A percentile compares a stretch with the other conserved stretches of the same genome.
phyloP scores from a whole-genome alignment of 2,113 vertebrate species.

The Sylvilagus bachmani region DNA sequence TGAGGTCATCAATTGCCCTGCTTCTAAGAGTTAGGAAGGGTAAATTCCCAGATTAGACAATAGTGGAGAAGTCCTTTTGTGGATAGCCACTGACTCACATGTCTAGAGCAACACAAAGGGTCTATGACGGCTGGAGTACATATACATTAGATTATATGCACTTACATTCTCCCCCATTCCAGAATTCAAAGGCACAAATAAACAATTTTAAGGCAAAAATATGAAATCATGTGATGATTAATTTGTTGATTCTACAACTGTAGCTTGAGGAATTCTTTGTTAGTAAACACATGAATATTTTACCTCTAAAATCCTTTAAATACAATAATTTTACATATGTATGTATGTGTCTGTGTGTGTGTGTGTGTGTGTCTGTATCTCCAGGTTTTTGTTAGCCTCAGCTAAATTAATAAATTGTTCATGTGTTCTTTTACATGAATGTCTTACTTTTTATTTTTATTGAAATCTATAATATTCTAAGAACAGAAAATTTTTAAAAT shows the following conservation, averaged over 20 bases:
- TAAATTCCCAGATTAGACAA: background rate
- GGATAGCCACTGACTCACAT: background rate
- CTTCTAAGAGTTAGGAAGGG: background rate
- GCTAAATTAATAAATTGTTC: background rate
- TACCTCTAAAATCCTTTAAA: background rate
- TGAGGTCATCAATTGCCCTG: background rate
- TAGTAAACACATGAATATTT: background rate
- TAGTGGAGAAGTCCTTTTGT: background rate
- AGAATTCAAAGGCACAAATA: background rate
- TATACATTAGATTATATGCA: background rate
- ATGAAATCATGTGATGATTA: background rate
- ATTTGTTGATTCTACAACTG: background rate
- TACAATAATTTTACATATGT: background rate
- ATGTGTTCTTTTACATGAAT: background rate
- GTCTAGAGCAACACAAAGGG: background rate
- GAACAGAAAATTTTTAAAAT: background rate
- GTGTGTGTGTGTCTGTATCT: background rate
- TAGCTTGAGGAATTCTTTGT: background rate
- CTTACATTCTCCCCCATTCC: background rate
- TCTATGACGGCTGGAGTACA: background rate
- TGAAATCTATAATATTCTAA: background rate
- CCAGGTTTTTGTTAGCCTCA: background rate
- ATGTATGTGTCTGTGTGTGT: too few species aligned
- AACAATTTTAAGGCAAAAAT: background rate
- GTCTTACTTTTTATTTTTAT: background rate